Percentiles rank a stretch among this genome's conserved stretches.
phyloP scores from a whole-genome alignment of 2,888 invertebrate genomes.

The Philaethria dido region DNA sequence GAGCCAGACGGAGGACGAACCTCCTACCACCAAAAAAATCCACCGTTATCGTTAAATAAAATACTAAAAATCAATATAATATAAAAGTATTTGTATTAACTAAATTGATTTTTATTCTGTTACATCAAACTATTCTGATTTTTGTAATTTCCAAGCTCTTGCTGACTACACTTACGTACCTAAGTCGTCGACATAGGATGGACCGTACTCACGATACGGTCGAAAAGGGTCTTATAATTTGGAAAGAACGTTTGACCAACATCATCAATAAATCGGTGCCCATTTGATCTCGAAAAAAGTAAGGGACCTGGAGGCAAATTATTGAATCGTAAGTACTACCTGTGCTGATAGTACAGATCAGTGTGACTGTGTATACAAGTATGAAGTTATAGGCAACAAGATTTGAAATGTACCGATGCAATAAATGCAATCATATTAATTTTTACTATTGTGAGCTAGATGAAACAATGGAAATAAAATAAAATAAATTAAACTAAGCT shows the following conservation, averaged over 20 bases:
- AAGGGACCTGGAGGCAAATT: slow-evolving; percentile 34
- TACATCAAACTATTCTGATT: slow-evolving; percentile 1
- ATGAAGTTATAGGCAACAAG: neutral
- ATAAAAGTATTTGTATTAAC: neutral
- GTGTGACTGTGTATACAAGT: neutral
- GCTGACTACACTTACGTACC: slow-evolving; percentile 18
- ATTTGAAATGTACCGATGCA: neutral
- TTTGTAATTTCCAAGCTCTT: slow-evolving; percentile 22
- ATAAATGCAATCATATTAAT: neutral
- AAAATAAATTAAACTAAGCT: neutral
- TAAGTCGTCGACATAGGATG: slow-evolving; percentile 22
- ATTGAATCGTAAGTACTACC: slow-evolving; percentile 33
- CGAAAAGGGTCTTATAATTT: slow-evolving; percentile 40
- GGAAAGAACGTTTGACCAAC: slow-evolving; percentile 38
- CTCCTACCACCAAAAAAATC: too few species aligned
- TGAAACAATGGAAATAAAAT: neutral
- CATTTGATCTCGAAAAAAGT: slow-evolving; percentile 32
- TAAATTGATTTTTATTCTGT: neutral
- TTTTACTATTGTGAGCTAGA: neutral
- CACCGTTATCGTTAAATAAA: neutral
- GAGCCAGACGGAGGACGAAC: too few species aligned
- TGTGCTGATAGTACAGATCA: slow-evolving; percentile 21
- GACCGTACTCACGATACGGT: slow-evolving; percentile 28
- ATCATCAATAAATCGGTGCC: slow-evolving; percentile 43
- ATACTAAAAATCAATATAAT: neutral